Evolutionary conservation across 2,888 invertebrate genomes (phyloP).

Genomic region (Caradrina kadenii): DNA sequence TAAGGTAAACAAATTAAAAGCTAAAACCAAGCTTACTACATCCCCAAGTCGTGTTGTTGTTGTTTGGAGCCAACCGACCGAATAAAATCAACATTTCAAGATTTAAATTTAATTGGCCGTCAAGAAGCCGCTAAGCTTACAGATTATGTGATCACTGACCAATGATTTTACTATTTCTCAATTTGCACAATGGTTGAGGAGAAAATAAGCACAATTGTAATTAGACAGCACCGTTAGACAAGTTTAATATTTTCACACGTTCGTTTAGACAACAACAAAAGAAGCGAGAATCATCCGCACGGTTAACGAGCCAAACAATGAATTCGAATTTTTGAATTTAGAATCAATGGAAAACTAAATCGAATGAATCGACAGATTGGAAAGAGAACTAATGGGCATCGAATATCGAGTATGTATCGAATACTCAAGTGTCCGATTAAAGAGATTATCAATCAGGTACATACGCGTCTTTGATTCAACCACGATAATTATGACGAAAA

Average conservation of each 20-base stretch:
- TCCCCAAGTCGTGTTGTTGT: slow-evolving; percentile 8
- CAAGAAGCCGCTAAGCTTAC: slow-evolving; percentile 33
- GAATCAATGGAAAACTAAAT: slow-evolving; percentile 85
- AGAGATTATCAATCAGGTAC: slow-evolving; percentile 79
- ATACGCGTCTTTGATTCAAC: slow-evolving; percentile 72
- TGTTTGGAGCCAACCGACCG: slow-evolving; percentile 23
- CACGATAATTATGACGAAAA: slow-evolving; percentile 75
- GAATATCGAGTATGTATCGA: slow-evolving; percentile 65
- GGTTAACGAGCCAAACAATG: slow-evolving; percentile 83
- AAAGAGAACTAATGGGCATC: slow-evolving; percentile 72
- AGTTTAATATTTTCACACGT: slow-evolving; percentile 79
- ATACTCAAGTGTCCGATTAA: slow-evolving; percentile 72
- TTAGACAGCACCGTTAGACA: slow-evolving; percentile 65
- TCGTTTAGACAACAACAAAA: slow-evolving; percentile 78
- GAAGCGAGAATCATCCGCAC: slow-evolving; percentile 63
- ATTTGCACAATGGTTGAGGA: slow-evolving; percentile 45
- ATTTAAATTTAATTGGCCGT: slow-evolving; percentile 52
- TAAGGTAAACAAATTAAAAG: slow-evolving; percentile 15
- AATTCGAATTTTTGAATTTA: slow-evolving; percentile 81
- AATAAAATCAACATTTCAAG: slow-evolving; percentile 47
- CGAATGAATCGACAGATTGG: slow-evolving; percentile 84
- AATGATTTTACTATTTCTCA: slow-evolving; percentile 57
- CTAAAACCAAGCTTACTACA: slow-evolving; percentile 5
- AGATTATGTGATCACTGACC: slow-evolving; percentile 27
- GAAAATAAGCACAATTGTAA: slow-evolving; percentile 63